These are phyloP conservation scores for Synergus umbraculus DNA, from an alignment of 2,888 invertebrate species.

Conservation along the genomic window DNA sequence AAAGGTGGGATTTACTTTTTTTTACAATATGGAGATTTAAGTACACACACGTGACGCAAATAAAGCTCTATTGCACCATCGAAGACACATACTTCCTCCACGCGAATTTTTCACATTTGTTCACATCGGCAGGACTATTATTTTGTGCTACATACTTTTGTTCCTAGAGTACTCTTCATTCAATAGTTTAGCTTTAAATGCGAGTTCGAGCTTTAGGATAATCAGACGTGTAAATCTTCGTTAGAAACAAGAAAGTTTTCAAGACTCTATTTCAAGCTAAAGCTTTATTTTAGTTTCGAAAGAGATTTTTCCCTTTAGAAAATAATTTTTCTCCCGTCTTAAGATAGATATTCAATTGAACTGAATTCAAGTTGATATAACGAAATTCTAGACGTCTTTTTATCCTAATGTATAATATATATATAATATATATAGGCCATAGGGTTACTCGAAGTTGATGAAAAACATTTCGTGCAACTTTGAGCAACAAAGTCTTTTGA, in stretches of 20 bases:
- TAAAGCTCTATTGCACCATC: constrained; percentile 7
- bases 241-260: not conserved
- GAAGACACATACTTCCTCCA: constrained; percentile 11
- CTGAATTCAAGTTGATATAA: not conserved
- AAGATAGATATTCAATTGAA: not conserved
- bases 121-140: constrained; percentile 40
- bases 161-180: constrained; percentile 10
- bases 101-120: not conserved
- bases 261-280: not conserved
- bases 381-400: constrained; percentile 27
- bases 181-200: constrained; percentile 3
- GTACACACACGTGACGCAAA: constrained; percentile 58
- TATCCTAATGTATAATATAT: constrained; percentile 11
- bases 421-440: constrained; percentile 16
- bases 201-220: constrained; percentile 7
- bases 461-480: constrained; percentile 9
- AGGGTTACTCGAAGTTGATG: constrained; percentile 16
- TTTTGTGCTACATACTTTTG: constrained; percentile 35
- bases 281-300: not conserved
- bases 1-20: constrained; percentile 61
- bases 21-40: constrained; percentile 57
- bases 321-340: not conserved
- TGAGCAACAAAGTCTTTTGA: constrained; percentile 29
- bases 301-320: not conserved
- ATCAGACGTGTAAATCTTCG: not conserved